Evolutionary conservation across 2,797 vertebrate genomes (phyloP), one percentile per base, ranked within the genome.

Genomic region (Apogon hyalosoma): DNA sequence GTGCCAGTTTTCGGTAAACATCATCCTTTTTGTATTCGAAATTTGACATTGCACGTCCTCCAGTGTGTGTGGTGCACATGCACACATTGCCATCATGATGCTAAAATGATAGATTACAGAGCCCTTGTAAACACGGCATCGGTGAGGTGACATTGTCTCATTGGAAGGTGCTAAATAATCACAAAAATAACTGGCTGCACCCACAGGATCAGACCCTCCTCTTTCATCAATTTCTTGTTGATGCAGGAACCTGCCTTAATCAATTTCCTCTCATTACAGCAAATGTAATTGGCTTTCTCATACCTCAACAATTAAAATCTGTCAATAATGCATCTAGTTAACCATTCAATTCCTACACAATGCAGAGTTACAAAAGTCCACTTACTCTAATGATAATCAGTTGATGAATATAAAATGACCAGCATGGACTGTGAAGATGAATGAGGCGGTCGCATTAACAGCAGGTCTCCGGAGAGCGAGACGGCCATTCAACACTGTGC

Each of bases 331-430:
- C 41, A 28, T 77, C 84, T 77, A 65, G 75, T 76, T 86, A 85
- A 87, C 82, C 64, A 63, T 80, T 77, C 71, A 79, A 72, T 80
- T 28, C 18, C 70, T 62, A 63, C 77, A 38, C 13, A 41, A 24
- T 58, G 55, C 60, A 33, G 43, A 52, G 59, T 74, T 63, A 80
- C 75, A 84, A 77, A 28, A 73, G 67, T 74, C 74, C 60, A 52
- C 18, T 56, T 75, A 39, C 39, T 14, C 31, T 69, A 85, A 82
- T 64, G 77, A 82, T 83, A 85, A 91, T 88, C 87, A 80, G 85
- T 90, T 68, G 82, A 84, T 86, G 82, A 83, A 85, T 88, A 86
- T 87, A 71, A 89, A 84, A 89, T 83, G 70, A 75, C 72, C 75
- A 73, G 14, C 64, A 55, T 28, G 36, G 80, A 54, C 66, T 41